These are phyloP conservation scores for Cyprinella venusta DNA, from an alignment of 2,797 vertebrate species.

Conservation along the genomic window DNA sequence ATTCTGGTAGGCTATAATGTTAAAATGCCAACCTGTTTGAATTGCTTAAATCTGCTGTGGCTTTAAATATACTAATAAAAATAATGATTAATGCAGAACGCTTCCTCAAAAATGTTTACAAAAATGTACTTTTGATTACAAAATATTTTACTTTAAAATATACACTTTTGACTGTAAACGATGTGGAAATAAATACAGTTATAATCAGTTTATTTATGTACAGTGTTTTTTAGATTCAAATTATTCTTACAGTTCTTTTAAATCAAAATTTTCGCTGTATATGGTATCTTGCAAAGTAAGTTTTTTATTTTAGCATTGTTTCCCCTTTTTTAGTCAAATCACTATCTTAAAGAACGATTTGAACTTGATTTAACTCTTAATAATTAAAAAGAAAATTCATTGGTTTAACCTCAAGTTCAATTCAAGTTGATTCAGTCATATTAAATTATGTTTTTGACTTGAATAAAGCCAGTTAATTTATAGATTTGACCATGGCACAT, in stretches of 20 bases:
- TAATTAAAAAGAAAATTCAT: not conserved
- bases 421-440: not conserved
- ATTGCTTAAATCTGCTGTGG: not conserved
- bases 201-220: not conserved
- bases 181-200: not conserved
- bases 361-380: not conserved
- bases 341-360: not conserved
- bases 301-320: not conserved
- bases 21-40: not conserved
- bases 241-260: not conserved
- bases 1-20: not conserved
- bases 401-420: not conserved
- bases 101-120: not conserved
- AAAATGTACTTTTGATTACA: not conserved
- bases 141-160: not conserved
- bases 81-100: not conserved
- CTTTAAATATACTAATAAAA: not conserved
- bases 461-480: not conserved
- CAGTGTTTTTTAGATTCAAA: not conserved
- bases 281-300: not conserved
- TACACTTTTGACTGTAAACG: not conserved
- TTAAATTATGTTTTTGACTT: not conserved
- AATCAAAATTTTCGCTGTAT: not conserved
- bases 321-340: not conserved
- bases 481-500: not conserved